These are phyloP conservation scores for Calyptomena viridis DNA, from an alignment of 2,113 vertebrate species.

Conservation along the genomic window DNA sequence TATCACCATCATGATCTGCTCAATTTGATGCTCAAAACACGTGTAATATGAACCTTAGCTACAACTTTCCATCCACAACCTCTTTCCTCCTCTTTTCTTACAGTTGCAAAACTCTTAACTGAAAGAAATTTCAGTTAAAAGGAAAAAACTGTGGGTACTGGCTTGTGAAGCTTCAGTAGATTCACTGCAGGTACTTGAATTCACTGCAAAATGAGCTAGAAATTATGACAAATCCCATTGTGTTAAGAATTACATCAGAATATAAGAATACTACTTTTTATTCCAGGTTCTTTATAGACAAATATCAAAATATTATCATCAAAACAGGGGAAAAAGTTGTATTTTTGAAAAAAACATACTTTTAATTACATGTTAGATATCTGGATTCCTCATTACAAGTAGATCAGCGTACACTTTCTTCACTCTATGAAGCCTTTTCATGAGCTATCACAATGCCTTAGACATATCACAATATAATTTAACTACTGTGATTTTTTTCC, in stretches of 20 bases:
- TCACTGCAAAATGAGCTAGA: not conserved
- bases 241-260: not conserved
- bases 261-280: not conserved
- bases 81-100: not conserved
- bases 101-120: not conserved
- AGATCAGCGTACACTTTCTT: not conserved
- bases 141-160: not conserved
- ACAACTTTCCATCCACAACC: not conserved
- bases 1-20: not conserved
- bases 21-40: not conserved
- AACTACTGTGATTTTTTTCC: not conserved
- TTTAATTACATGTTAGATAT: not conserved
- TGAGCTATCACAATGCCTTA: not conserved
- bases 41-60: not conserved
- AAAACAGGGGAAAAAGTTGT: not conserved
- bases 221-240: not conserved
- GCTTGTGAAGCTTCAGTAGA: not conserved
- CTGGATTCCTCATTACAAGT: not conserved
- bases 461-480: not conserved
- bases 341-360: not conserved
- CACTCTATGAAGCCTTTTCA: not conserved
- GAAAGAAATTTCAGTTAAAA: not conserved
- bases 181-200: not conserved
- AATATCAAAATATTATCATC: not conserved
- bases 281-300: not conserved